A percentile compares a stretch with the other conserved stretches of the same genome.
Conservation (phyloP, 1,140 invertebrate species). For the Bombyx mandarina region DNA sequence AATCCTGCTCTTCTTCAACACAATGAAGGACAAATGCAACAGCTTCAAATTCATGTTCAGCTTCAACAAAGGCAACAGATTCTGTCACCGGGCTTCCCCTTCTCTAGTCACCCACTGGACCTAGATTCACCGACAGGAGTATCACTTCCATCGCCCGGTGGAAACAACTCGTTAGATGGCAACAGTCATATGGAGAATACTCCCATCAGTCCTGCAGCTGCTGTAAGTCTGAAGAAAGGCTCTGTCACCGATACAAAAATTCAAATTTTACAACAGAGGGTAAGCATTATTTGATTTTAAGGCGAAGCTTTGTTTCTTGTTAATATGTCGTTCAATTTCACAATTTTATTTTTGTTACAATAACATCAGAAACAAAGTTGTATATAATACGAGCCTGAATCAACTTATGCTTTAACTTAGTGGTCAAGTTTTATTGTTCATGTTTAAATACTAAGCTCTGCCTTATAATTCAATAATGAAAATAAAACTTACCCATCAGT, state of each 20-base stretch:
- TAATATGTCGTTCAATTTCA: constrained; percentile 20
- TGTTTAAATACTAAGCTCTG: constrained; percentile 44
- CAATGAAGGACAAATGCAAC: constrained; percentile 74
- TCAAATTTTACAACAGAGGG: constrained; percentile 87
- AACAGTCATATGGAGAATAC: constrained; percentile 72
- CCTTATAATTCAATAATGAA: constrained; percentile 33
- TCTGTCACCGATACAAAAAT: constrained; percentile 78
- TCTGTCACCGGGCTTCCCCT: constrained; percentile 79
- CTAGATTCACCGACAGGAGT: constrained; percentile 84
- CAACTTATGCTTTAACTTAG: constrained; percentile 77
- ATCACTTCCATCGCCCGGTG: constrained; percentile 82
- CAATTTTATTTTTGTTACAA: constrained; percentile 41
- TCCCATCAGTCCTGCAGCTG: constrained; percentile 75
- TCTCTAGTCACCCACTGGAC: constrained; percentile 77
- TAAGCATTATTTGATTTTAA: constrained; percentile 78
- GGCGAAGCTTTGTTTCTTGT: constrained; percentile 57
- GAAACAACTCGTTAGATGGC: constrained; percentile 79
- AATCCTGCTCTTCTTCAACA: constrained; percentile 60
- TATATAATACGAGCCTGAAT: constrained; percentile 68
- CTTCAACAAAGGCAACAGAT: constrained; percentile 75
- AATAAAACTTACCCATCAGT: constrained; percentile 13
- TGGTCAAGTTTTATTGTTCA: constrained; percentile 25
- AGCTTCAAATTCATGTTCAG: constrained; percentile 80
- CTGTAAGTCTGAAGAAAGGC: constrained; percentile 74
- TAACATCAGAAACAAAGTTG: constrained; percentile 3